Base-by-base conservation (phyloP, 1,140 invertebrate genomes). In the Drosophila nasuta region DNA sequence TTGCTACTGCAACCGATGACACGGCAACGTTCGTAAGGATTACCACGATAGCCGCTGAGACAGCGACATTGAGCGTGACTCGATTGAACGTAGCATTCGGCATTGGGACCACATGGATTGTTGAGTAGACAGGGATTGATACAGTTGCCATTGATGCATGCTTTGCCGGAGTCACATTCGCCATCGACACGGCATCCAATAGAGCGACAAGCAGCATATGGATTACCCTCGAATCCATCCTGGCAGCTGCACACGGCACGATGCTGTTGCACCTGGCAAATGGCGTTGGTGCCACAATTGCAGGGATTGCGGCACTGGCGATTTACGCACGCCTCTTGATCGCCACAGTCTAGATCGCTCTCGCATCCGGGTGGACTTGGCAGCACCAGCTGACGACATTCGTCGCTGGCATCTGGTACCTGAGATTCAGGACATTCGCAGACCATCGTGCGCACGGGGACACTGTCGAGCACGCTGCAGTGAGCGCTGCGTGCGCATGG, bases 1-100 rank as follows among this genome's bases (percentile, higher is more conserved):
- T 98, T 97, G 62, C 96, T 96, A 79, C 95, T 95, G 93, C 97
- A 98, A n/a, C 97, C 97, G 46, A 98, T 95, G 5, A 96, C 94
- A 65, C 94, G 94, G 82, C 97, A 98, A 60, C 95, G 94, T 17
- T 95, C 94, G 67, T 95, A 95, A 1, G 97, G 95, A 93, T 98
- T 96, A 43, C 97, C 97, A 75, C 96, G 94, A 79, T 96, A 97
- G 51, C 97, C 97, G 71, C 95, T 94, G 6, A 94, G 93, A 85
- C 97, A 98, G 56, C 95, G 94, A 91, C 97, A 98, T 76, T 96
- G 94, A 1, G 97, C 95, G 6, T 94, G 93, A 79, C 96, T 97
- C 65, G 95, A 95, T 72, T 95, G 94, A 0, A 96, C 95, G 77
- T 95, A 96, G 92, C 97, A 98, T 92, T 98, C 96, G 6, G 97